Base-by-base conservation (phyloP, 2,113 vertebrate species). In the Murina feae region DNA sequence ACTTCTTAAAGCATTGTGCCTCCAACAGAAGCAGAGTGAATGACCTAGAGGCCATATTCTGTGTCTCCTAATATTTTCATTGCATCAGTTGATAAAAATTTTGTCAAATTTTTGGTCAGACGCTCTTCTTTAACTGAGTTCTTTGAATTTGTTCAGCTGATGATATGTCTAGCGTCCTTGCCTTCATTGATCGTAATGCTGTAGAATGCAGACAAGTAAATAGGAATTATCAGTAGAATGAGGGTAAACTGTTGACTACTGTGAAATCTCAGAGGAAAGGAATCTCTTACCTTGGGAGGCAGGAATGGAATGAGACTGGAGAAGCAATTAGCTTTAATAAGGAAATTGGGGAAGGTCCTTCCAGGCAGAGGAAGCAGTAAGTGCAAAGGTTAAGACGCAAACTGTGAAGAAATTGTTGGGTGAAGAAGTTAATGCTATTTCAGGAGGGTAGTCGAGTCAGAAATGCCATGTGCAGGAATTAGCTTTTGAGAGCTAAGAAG, bases 11-110 rank as follows among this genome's bases (percentile, higher is more conserved):
- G 21, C 20, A 13, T 32, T 66, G 17, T 86, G 51, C 18, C 55
- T 82, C n/a, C 79, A 85, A 55, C 42, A 86, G 53, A 89, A 95
- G 49, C 39, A 78, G 88, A 92, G n/a, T 51, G 65, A 95, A 58
- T 66, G 55, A 20, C n/a, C 32, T 32, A 16, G 9, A 28, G 68
- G 3, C 55, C 14, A 14, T 69, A 23, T 16, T 87, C 3, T 81
- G 1, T 66, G 30, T 39, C 91, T 71, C 42, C 10, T 76, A 53
- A 58, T 92, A n/a, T 65, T 55, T 88, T 60, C n/a, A 69, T 35
- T 82, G 32, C 28, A 82, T 42, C n/a, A 6, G 4, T 44, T 84
- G 55, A 42, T 81, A 44, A 92, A 80, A 32, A 63, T 11, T 28
- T 63, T 69, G 63, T 32, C 23, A 10, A n/a, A 17, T 28, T 81